Evolutionary conservation across 1,140 invertebrate genomes (phyloP).

Genomic region (Zaprionus kolodkinae): DNA sequence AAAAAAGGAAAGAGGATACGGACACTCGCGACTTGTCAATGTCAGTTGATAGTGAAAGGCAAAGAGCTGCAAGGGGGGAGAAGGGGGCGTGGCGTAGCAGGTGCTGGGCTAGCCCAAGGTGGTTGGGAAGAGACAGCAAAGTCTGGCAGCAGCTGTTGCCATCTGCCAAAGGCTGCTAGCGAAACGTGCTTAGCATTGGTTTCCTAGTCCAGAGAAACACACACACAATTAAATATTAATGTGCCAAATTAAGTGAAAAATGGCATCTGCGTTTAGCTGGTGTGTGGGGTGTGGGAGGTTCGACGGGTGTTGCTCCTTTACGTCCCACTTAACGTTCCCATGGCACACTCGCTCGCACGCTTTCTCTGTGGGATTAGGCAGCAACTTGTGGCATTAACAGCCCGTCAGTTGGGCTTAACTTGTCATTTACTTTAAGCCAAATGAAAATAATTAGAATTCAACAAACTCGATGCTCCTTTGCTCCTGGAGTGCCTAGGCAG

Average conservation of each 20-base stretch:
- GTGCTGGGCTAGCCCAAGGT: not conserved
- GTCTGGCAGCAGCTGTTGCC: slow-evolving; percentile 67
- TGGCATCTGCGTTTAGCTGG: slow-evolving; percentile 41
- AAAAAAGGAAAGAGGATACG: slow-evolving; percentile 16
- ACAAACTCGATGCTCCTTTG: not conserved
- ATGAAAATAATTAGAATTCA: slow-evolving; percentile 45
- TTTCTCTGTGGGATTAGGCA: slow-evolving; percentile 62
- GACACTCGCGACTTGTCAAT: slow-evolving; percentile 63
- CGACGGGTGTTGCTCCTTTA: not conserved
- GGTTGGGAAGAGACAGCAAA: slow-evolving; percentile 12
- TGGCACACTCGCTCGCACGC: slow-evolving; percentile 4
- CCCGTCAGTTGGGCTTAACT: slow-evolving; percentile 47
- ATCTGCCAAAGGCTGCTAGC: slow-evolving; percentile 51
- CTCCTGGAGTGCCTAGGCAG: not conserved
- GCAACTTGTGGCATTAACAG: slow-evolving; percentile 70
- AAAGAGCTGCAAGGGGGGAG: not conserved
- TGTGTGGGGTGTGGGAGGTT: not conserved
- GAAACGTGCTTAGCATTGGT: slow-evolving; percentile 54
- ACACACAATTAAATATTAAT: slow-evolving; percentile 77
- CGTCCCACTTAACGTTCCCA: not conserved
- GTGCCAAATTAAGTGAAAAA: slow-evolving; percentile 77
- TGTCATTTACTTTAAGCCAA: slow-evolving; percentile 32
- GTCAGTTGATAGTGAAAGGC: slow-evolving; percentile 71
- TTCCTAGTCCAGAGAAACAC: slow-evolving; percentile 12
- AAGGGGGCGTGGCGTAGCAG: not conserved